These are phyloP conservation scores for Drosophila sucinea DNA, from an alignment of 1,140 invertebrate species.

Conservation along the genomic window DNA sequence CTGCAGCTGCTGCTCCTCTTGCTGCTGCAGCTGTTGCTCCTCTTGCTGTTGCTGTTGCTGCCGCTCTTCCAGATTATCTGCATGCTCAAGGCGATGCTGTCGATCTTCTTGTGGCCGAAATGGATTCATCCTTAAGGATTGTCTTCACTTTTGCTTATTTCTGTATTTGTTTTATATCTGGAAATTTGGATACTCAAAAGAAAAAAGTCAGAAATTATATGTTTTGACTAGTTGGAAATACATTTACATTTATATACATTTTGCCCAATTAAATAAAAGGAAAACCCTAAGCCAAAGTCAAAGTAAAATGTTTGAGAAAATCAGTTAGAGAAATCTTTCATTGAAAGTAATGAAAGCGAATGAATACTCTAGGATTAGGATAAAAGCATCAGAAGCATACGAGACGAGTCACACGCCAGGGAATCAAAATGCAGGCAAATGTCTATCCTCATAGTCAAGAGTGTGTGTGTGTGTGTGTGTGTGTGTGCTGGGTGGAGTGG, in stretches of 20 bases:
- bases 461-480: not conserved
- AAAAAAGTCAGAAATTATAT: slow-evolving; percentile 14
- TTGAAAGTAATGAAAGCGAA: not conserved
- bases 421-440: slow-evolving; percentile 8
- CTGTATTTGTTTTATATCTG: slow-evolving; percentile 12
- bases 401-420: not conserved
- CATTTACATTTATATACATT: not conserved
- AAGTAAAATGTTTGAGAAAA: not conserved
- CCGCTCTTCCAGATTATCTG: not conserved
- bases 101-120: slow-evolving; percentile 19
- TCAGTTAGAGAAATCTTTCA: not conserved
- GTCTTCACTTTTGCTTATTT: not conserved
- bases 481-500: not conserved
- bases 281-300: no score
- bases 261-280: no score
- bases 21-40: not conserved
- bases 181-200: slow-evolving; percentile 31
- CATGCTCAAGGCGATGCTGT: not conserved
- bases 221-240: not conserved
- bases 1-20: slow-evolving; percentile 1
- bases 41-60: not conserved
- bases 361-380: not conserved
- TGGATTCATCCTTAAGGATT: slow-evolving; percentile 12
- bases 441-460: not conserved
- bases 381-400: not conserved